Base-by-base conservation (phyloP, 1,140 invertebrate species). In the Drosophila hydei region DNA sequence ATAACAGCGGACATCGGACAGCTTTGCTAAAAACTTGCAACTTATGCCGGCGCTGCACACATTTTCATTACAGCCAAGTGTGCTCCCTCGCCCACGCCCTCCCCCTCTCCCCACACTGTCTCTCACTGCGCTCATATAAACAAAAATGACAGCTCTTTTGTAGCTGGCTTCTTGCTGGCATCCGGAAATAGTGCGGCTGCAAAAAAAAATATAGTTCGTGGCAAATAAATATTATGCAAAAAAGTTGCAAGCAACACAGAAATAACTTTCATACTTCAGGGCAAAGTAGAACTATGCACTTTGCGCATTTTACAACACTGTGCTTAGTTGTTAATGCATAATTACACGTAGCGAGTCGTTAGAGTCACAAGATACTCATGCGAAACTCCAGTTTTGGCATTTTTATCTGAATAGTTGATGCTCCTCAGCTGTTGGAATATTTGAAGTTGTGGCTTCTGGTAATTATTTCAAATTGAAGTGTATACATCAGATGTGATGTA, bases 21-120 rank as follows among this genome's bases (percentile, higher is more conserved):
- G 30, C 45, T 27, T 51, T 60, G 42, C 52, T 40, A 79, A 72
- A 80, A 87, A 78, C 71, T 87, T 78, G 54, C 59, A 84, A 84
- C 79, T 84, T 84, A 72, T 84, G 75, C 79, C 79, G 76, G 80
- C 72, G 69, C 59, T 76, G 60, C 75, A 36, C 83, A 75, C 59
- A 80, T 58, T 75, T 85, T 85, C 81, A 87, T 80, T 85, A 80
- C 52, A 71, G 73, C 70, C 60, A 71, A 77, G 63, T 67, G 62
- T 6, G 27, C 9, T 6, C 27, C 69, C 77, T 40, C 0, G 3
- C 36, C 0, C 36, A 4, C 36, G 3, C 36, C 14, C 12, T 40
- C 36, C 14, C 36, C 5, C 36, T n/a, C 36, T 1, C 38, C 36
- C 4, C 36, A 2, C 36, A n/a, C 11, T n/a, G 12, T 38, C 12